Evolutionary conservation across 2,888 invertebrate genomes (phyloP).

Genomic region (Noctua janthe): DNA sequence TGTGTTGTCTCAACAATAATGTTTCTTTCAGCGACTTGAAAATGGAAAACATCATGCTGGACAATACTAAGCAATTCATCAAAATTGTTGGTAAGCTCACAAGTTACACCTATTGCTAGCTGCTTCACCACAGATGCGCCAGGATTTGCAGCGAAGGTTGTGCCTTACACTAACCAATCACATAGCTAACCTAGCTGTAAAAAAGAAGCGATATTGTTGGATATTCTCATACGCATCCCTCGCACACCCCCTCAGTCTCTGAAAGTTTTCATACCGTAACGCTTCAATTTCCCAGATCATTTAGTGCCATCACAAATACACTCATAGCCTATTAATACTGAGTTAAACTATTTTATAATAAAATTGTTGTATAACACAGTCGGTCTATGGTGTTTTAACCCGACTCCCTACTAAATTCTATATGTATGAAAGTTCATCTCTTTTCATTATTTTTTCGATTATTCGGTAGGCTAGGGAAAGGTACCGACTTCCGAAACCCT

Average conservation of each 20-base stretch:
- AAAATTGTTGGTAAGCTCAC: constrained; percentile 92
- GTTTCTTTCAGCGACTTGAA: constrained; percentile 92
- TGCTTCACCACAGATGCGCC: neutral
- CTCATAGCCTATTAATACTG: neutral
- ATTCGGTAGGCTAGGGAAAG: neutral
- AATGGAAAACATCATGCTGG: constrained; percentile 95
- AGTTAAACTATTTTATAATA: neutral
- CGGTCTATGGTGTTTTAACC: neutral
- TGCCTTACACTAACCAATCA: neutral
- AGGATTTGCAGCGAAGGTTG: neutral
- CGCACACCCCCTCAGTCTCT: neutral
- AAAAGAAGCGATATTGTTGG: neutral
- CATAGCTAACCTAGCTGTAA: neutral
- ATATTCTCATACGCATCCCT: neutral
- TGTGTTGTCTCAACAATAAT: neutral
- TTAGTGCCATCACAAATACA: too few species aligned
- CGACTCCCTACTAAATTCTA: neutral
- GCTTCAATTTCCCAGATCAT: neutral
- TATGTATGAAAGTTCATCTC: neutral
- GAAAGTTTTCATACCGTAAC: neutral
- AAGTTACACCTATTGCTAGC: neutral
- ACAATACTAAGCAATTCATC: constrained; percentile 92
- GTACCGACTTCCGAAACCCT: neutral
- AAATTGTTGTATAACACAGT: neutral
- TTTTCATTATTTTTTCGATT: neutral